Evolutionary conservation across 2,888 invertebrate genomes (phyloP).

Genomic region (Agrotis segetum): DNA sequence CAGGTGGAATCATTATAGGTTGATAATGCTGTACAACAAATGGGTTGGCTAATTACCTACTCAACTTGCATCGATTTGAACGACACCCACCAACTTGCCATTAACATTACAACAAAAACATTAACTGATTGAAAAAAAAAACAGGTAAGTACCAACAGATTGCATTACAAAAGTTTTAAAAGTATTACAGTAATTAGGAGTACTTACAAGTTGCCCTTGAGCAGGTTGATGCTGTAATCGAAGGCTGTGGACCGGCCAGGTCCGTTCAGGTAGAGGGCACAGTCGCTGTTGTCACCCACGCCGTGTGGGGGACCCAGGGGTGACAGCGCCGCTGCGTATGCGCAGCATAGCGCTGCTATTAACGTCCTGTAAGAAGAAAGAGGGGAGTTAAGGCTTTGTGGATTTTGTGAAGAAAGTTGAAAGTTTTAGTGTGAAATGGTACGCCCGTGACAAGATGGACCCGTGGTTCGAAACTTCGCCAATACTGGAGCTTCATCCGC

Average conservation of each 20-base stretch:
- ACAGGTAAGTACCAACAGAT: conserved; percentile 16
- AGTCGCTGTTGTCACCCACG: conserved; percentile 90
- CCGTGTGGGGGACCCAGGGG: conserved; percentile 72
- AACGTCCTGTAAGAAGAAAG: conserved; percentile 78
- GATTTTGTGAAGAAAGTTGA: not conserved
- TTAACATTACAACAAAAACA: conserved; percentile 8
- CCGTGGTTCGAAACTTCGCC: too few relatives aligned
- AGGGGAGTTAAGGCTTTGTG: not conserved
- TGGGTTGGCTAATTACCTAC: too few relatives aligned
- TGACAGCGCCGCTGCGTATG: conserved; percentile 74
- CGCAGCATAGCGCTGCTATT: conserved; percentile 81
- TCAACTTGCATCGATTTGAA: not conserved
- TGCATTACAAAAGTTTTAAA: conserved; percentile 21
- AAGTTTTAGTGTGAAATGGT: too few relatives aligned
- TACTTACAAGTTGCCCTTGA: conserved; percentile 95
- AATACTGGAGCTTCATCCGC: too few relatives aligned
- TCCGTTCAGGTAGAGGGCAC: conserved; percentile 94
- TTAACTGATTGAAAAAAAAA: conserved; percentile 13
- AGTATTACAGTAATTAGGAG: conserved; percentile 13
- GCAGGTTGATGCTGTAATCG: conserved; percentile 96
- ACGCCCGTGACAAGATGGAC: too few relatives aligned
- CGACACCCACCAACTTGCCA: not conserved
- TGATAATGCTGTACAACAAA: too few relatives aligned
- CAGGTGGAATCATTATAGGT: too few relatives aligned
- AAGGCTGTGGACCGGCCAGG: conserved; percentile 95